A percentile compares a stretch with the other conserved stretches of the same genome.
These are phyloP conservation scores for Alces alces DNA, from an alignment of 2,113 vertebrate genomes.

Conservation along the genomic window DNA sequence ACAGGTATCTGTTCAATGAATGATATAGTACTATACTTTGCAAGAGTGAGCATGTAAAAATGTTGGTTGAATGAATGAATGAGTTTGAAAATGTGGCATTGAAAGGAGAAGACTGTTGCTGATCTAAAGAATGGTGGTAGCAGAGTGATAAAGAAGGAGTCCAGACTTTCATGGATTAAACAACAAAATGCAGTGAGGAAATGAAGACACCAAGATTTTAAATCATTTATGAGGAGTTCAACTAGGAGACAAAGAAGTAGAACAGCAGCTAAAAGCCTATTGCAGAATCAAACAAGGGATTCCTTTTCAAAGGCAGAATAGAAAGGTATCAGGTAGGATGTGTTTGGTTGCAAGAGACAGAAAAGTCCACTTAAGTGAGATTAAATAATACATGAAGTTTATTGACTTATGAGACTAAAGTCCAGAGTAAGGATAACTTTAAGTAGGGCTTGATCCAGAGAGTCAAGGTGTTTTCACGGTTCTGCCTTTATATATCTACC, in stretches of 20 bases:
- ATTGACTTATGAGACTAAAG: background rate
- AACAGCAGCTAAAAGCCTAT: background rate
- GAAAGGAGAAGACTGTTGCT: background rate
- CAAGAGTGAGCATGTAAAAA: background rate
- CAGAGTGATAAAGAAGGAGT: background rate
- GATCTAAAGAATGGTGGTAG: background rate
- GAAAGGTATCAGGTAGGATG: background rate
- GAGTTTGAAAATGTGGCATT: background rate
- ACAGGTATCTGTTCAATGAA: background rate
- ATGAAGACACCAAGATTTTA: background rate
- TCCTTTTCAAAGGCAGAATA: background rate
- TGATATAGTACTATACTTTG: background rate
- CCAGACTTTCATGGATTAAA: background rate
- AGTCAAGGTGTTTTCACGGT: background rate
- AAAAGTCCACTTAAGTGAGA: background rate
- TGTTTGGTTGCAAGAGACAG: slow-evolving; percentile 15
- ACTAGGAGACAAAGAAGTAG: background rate
- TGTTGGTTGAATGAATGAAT: background rate
- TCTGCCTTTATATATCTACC: background rate
- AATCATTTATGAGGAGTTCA: slow-evolving; percentile 15
- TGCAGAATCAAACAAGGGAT: background rate
- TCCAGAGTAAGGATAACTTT: background rate
- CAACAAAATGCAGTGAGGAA: background rate
- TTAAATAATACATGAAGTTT: background rate
- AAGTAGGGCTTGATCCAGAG: background rate